Evolutionary conservation across 1,140 invertebrate genomes (phyloP), one percentile per base, ranked within the genome.

Genomic region (Cyphomyrmex costatus): DNA sequence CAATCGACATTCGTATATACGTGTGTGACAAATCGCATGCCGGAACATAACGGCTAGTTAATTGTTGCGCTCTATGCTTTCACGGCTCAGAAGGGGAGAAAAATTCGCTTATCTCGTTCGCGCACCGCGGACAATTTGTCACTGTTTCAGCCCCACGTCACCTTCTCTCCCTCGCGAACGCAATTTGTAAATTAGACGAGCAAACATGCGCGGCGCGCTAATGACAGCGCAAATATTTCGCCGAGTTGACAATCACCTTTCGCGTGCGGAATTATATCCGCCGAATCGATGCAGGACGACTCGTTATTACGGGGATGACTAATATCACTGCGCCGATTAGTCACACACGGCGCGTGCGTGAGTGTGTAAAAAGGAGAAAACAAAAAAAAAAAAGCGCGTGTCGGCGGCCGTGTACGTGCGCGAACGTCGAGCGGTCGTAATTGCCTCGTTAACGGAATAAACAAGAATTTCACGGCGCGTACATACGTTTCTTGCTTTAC

Each of bases 231-330:
- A 53, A 74, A 33, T 83, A 83, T 74, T 49, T 60, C 68, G 79
- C 27, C 33, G 36, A 86, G 70, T 68, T 19, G 68, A 68, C 68
- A 65, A 86, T 51, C 78, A n/a, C 73, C 61, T 42, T 73, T 33
- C 65, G 49, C 3, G 58, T 58, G 49, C 3, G 58, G 46, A 63
- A 60, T 4, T n/a, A 27, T 12, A 51, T 16, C 27, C 76, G 78
- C 27, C 61, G 61, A 58, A 88, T 88, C 87, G 87, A 88, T 56
- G 33, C 51, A 60, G 21, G 80, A 24, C 46, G 19, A 53, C 63
- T 88, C 65, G 80, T 85, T 78, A 85, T 85, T 86, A 24, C 60
- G 58, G 82, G 82, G 60, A 88, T 91, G 89, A 91, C 89, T 91
- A 91, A 91, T 88, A 85, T 84, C 71, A 51, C 65, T 30, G 51